Percentiles rank a stretch among this genome's conserved stretches.
Conservation (phyloP, 1,140 invertebrate species). For the Saxidomus purpurata region DNA sequence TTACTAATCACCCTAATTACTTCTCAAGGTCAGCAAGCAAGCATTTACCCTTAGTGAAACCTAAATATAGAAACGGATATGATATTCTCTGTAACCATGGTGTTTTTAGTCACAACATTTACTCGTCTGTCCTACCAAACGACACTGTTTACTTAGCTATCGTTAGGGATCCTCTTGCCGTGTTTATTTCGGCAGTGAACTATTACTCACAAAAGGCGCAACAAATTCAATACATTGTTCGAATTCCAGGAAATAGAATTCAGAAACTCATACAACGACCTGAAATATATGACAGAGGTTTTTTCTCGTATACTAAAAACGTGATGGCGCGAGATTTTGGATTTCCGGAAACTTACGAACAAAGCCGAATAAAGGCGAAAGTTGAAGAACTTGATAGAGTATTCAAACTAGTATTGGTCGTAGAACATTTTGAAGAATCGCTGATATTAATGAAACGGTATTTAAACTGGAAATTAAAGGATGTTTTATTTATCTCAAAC, state of each 20-base stretch:
- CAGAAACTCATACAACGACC: conserved; percentile 22
- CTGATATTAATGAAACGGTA: conserved; percentile 73
- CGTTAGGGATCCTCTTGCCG: conserved; percentile 42
- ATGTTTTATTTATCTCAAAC: conserved; percentile 65
- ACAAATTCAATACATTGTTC: conserved; percentile 1
- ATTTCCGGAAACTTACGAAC: conserved; percentile 49
- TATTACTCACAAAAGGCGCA: conserved; percentile 42
- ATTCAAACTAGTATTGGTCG: conserved; percentile 74
- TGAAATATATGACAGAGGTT: conserved; percentile 7
- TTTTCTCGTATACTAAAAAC: conserved; percentile 73
- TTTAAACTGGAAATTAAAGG: conserved; percentile 75
- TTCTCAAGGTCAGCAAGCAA: not conserved
- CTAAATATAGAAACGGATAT: conserved; percentile 2
- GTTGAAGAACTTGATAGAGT: conserved; percentile 70
- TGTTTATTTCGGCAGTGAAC: conserved; percentile 53
- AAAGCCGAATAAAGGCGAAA: conserved; percentile 36
- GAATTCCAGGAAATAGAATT: not conserved
- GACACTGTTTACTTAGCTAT: conserved; percentile 56
- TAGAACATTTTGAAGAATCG: conserved; percentile 78
- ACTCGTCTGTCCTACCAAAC: conserved; percentile 19
- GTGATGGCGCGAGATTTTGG: conserved; percentile 79
- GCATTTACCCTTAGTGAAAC: not conserved
- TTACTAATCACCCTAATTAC: conserved; percentile 27
- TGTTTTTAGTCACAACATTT: conserved; percentile 27
- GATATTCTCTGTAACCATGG: conserved; percentile 62